Base-by-base conservation (phyloP, 1,140 invertebrate genomes). In the Hetaerina americana region DNA sequence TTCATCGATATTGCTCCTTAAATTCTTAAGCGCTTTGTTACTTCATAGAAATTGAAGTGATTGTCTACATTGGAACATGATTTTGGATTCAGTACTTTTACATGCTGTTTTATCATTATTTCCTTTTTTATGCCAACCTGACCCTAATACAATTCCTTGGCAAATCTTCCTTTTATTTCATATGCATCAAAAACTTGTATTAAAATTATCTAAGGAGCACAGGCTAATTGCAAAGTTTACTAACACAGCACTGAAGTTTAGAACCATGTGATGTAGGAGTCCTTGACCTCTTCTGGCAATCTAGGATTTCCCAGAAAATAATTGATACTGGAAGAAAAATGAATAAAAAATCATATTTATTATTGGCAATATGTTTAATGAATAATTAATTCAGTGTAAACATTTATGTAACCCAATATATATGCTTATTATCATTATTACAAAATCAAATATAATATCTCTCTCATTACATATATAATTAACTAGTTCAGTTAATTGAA, bases 141-240 rank as follows among this genome's bases (percentile, higher is more conserved):
- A 12, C 22, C 40, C 40, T 18, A 57, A 57, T 57, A n/a, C 22
- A 12, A 57, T 57, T 57, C 22, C 15, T n/a, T 57, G 40, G 15
- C 40, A 57, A 57, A 18, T n/a, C 40, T 18, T 57, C 22, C 40
- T 57, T 57, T 57, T 3, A 57, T 57, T 57, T 10, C 40, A 18
- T 57, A 57, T 57, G 40, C 40, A 57, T 57, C 40, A 57, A 57
- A 57, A 57, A 57, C n/a, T 57, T 57, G 40, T 57, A 57, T 57
- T 57, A 57, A 57, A 57, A 57, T 57, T 57, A 57, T 57, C 40
- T 57, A 57, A 57, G 40, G 40, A 57, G 40, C 40, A 57, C 40
- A 57, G 40, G 22, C 40, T 57, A 57, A 57, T 57, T 57, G 40
- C 40, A n/a, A n/a, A 57, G 40, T 57, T 57, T 57, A 57, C 40